Percentiles rank a stretch among this genome's conserved stretches.
Conservation (phyloP, 2,797 vertebrate genomes). For the Austrolebias charrua region DNA sequence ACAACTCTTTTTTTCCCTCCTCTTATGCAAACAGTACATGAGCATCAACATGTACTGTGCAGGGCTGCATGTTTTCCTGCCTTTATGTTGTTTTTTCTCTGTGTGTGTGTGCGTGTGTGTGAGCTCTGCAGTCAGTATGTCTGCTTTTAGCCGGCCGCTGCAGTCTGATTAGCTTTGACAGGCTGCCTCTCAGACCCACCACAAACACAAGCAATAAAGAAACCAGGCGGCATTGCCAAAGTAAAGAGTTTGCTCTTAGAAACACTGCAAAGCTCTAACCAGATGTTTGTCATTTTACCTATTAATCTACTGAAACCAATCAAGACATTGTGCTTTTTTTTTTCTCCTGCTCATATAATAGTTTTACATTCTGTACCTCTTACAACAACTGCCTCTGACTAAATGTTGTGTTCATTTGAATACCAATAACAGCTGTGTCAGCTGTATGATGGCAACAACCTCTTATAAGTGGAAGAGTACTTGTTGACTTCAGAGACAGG, state of each 20-base stretch:
- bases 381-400: constrained; percentile 11
- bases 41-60: constrained; percentile 28
- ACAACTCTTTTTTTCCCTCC: constrained; percentile 17
- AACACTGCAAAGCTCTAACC: constrained; percentile 11
- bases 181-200: constrained; percentile 75
- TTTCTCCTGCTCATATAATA: neutral
- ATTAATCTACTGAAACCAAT: constrained; percentile 27
- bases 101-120: constrained; percentile 27
- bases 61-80: constrained; percentile 35
- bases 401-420: neutral
- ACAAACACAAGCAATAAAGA: constrained; percentile 64
- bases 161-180: constrained; percentile 79
- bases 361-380: constrained; percentile 15
- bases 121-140: constrained; percentile 67
- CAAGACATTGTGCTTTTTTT: constrained; percentile 2
- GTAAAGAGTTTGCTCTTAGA: constrained; percentile 27
- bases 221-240: constrained; percentile 51
- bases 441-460: constrained; percentile 8
- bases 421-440: neutral
- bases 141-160: constrained; percentile 73
- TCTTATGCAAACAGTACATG: constrained; percentile 15
- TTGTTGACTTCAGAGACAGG: neutral
- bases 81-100: constrained; percentile 1
- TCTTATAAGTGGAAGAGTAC: neutral
- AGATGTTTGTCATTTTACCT: constrained; percentile 15